A percentile compares a stretch with the other conserved stretches of the same genome.
These are phyloP conservation scores for Hafferia zeledoni DNA, from an alignment of 2,797 vertebrate genomes.

Conservation along the genomic window DNA sequence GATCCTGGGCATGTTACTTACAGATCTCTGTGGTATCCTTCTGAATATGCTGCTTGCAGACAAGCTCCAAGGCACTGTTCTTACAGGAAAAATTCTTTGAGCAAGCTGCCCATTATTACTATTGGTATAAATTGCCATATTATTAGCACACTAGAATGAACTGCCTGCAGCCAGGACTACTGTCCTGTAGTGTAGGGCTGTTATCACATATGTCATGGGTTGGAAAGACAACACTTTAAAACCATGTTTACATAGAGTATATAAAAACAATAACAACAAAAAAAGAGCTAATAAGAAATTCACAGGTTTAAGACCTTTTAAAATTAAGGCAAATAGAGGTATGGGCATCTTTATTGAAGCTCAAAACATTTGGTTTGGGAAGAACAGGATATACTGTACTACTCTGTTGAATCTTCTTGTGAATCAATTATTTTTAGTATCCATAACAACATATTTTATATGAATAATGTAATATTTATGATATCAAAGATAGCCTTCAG, in stretches of 20 bases:
- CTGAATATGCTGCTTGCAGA: not conserved
- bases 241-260: not conserved
- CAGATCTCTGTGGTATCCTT: not conserved
- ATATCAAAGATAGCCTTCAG: not conserved
- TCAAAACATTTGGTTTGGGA: not conserved
- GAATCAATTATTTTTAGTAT: not conserved
- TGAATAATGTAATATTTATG: not conserved
- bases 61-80: not conserved
- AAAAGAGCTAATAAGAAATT: not conserved
- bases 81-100: not conserved
- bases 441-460: not conserved
- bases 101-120: not conserved
- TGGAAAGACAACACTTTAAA: not conserved
- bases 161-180: not conserved
- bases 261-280: not conserved
- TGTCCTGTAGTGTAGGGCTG: not conserved
- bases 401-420: not conserved
- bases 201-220: not conserved
- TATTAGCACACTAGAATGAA: not conserved
- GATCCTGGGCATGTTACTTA: not conserved
- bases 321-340: not conserved
- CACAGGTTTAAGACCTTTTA: not conserved
- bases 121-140: not conserved
- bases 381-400: not conserved
- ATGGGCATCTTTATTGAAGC: not conserved